A percentile compares a stretch with the other conserved stretches of the same genome.
Conservation (phyloP, 2,888 invertebrate genomes). For the Melipona bicolor region DNA sequence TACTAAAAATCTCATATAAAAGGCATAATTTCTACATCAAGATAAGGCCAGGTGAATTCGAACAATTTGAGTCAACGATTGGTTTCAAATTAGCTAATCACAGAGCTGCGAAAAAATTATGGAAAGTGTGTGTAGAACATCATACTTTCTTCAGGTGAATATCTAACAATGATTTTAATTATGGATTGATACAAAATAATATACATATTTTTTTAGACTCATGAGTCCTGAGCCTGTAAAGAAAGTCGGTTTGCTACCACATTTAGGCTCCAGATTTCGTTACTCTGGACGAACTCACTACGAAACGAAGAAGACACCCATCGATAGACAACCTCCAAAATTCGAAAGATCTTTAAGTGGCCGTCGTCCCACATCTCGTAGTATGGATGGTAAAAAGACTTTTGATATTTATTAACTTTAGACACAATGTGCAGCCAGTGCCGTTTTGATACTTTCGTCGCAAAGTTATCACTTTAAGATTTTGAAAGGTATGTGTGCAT, state of each 20-base stretch:
- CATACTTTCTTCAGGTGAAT: constrained; percentile 98
- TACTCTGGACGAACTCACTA: constrained; percentile 98
- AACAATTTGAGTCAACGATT: constrained; percentile 97
- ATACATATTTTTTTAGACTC: constrained; percentile 86
- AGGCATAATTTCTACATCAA: constrained; percentile 99
- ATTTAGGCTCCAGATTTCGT: constrained; percentile 96
- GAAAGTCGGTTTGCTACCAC: constrained; percentile 92
- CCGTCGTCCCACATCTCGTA: constrained; percentile 91
- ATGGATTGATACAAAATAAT: not conserved
- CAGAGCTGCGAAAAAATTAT: constrained; percentile 97
- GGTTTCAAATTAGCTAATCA: constrained; percentile 98
- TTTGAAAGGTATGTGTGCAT: constrained; percentile 54
- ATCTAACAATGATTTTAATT: not conserved
- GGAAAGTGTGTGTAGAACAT: constrained; percentile 99
- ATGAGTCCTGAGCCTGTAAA: constrained; percentile 95
- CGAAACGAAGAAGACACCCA: constrained; percentile 95
- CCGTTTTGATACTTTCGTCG: constrained; percentile 36
- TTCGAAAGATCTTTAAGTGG: constrained; percentile 95
- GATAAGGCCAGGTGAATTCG: constrained; percentile 99
- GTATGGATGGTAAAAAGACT: constrained; percentile 92
- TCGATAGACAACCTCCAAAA: constrained; percentile 92
- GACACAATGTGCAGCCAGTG: constrained; percentile 29
- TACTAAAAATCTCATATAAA: constrained; percentile 99
- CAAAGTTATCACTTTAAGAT: constrained; percentile 50
- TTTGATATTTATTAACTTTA: constrained; percentile 24